These are phyloP conservation scores for Dendrolimus houi DNA, from an alignment of 2,888 invertebrate species.

Conservation along the genomic window DNA sequence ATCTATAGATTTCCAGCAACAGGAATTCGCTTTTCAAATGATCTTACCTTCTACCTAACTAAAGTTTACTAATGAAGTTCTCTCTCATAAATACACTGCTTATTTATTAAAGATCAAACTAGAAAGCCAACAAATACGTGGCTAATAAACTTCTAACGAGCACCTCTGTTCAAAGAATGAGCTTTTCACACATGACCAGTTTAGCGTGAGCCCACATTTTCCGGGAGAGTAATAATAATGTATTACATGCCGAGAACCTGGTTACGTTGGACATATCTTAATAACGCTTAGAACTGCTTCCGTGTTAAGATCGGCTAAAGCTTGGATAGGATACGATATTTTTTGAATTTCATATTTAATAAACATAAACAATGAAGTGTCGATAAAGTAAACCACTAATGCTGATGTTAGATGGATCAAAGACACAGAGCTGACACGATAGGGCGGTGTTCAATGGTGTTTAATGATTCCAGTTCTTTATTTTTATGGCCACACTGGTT, in stretches of 20 bases:
- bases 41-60: neutral
- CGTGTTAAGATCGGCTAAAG: neutral
- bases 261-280: neutral
- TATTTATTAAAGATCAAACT: constrained; percentile 6
- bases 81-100: neutral
- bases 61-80: neutral
- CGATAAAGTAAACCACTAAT: no score
- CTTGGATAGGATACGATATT: neutral
- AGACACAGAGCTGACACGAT: no score
- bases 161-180: neutral
- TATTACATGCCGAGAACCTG: neutral
- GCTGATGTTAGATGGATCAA: no score
- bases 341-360: neutral
- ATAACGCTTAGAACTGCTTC: neutral
- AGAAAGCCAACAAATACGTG: constrained; percentile 9
- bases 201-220: neutral
- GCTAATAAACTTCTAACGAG: constrained; percentile 1
- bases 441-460: no score
- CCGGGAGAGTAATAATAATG: no score
- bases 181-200: neutral
- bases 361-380: neutral
- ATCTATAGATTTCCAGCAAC: no score
- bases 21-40: no score
- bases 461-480: no score
- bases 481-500: no score